These are phyloP conservation scores for Narcine bancroftii DNA, from an alignment of 2,113 vertebrate species.

Conservation along the genomic window DNA sequence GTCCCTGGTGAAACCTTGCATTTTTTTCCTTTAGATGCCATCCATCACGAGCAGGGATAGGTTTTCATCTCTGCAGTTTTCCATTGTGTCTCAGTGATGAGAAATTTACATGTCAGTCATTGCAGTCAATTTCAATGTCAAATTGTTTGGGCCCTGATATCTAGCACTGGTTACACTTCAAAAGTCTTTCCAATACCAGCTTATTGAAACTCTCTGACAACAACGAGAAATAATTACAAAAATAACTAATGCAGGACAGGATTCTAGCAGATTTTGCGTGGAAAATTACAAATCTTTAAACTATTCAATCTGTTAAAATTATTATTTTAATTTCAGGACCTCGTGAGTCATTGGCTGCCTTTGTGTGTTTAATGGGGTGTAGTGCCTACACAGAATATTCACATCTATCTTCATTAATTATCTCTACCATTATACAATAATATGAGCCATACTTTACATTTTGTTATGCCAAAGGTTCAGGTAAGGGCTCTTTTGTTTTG, in stretches of 20 bases:
- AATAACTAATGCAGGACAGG: not conserved
- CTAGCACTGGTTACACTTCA: not conserved
- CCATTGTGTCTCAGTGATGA: not conserved
- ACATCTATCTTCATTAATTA: not conserved
- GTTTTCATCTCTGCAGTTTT: not conserved
- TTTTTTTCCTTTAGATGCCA: not conserved
- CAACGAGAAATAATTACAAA: not conserved
- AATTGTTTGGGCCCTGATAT: not conserved
- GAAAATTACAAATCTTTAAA: not conserved
- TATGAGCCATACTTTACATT: not conserved
- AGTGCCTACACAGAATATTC: not conserved
- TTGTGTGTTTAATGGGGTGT: slow-evolving; percentile 13
- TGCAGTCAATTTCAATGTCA: not conserved
- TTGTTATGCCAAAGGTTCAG: not conserved
- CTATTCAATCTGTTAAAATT: not conserved
- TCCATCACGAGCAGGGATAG: not conserved
- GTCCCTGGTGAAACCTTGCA: not conserved
- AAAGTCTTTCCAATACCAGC: not conserved
- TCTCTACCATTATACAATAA: not conserved
- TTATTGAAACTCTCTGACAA: not conserved
- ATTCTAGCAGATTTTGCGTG: not conserved
- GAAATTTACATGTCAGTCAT: not conserved
- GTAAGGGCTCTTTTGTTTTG: not conserved
- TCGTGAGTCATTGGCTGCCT: slow-evolving; percentile 8
- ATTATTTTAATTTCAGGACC: slow-evolving; percentile 13